Evolutionary conservation across 2,797 vertebrate genomes (phyloP).

Genomic region (Toxotes lorentzi): DNA sequence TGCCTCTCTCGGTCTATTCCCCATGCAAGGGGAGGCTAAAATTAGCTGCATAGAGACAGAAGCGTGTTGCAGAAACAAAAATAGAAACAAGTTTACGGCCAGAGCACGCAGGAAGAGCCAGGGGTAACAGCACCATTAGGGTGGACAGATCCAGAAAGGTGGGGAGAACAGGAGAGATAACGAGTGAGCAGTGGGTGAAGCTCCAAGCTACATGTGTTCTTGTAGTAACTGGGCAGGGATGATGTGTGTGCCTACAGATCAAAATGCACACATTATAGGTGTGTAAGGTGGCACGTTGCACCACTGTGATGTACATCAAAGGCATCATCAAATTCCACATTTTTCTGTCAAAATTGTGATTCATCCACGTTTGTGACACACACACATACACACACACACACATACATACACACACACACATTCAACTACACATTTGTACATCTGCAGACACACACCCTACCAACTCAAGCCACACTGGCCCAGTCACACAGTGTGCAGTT

Average conservation of each 20-base stretch:
- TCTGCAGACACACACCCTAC: not conserved
- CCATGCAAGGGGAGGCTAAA: slow-evolving; percentile 56
- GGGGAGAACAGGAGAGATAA: slow-evolving; percentile 27
- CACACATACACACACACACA: too few relatives aligned
- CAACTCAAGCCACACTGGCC: not conserved
- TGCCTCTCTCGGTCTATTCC: slow-evolving; percentile 57
- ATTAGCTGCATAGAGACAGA: slow-evolving; percentile 67
- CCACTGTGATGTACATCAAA: not conserved
- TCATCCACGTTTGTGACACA: not conserved
- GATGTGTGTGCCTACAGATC: slow-evolving; percentile 11
- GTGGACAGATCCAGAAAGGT: slow-evolving; percentile 42
- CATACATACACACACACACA: not conserved
- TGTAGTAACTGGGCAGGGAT: slow-evolving; percentile 1
- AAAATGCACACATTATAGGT: not conserved
- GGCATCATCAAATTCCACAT: not conserved
- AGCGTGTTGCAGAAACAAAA: slow-evolving; percentile 48
- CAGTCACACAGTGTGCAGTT: not conserved
- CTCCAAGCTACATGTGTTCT: slow-evolving; percentile 8
- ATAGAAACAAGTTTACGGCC: slow-evolving; percentile 63
- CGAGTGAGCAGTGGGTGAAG: slow-evolving; percentile 6
- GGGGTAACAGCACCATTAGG: slow-evolving; percentile 51
- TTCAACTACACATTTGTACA: not conserved
- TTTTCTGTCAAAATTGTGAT: not conserved
- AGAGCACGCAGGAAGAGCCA: slow-evolving; percentile 38
- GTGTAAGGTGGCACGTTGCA: not conserved